A percentile compares a stretch with the other conserved stretches of the same genome.
Evolutionary conservation across 2,888 invertebrate species (phyloP).

Genomic region (Yponomeuta sedellus): DNA sequence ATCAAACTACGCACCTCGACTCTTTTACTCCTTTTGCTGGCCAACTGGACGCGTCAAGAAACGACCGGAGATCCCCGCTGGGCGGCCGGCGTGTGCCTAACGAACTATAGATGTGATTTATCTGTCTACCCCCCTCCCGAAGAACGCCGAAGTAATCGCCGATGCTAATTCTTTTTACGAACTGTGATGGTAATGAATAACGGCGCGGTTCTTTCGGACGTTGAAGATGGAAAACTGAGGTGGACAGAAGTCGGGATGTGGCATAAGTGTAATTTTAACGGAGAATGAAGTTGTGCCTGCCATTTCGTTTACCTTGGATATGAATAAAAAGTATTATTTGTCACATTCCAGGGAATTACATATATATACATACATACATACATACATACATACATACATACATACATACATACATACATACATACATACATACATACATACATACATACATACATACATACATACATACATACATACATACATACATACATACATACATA

Average conservation of each 20-base stretch:
- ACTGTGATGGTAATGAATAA: slow-evolving; percentile 58
- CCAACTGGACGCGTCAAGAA: slow-evolving; percentile 42
- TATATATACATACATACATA: too few relatives aligned
- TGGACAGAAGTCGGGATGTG: not conserved
- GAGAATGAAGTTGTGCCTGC: too few relatives aligned
- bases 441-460: too few relatives aligned
- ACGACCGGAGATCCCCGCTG: slow-evolving; percentile 66
- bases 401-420: too few relatives aligned
- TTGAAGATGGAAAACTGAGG: not conserved
- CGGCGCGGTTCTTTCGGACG: not conserved
- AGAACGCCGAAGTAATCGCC: slow-evolving; percentile 26
- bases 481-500: too few relatives aligned
- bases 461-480: too few relatives aligned
- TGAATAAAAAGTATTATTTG: too few relatives aligned
- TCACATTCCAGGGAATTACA: too few relatives aligned
- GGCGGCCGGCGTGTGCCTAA: slow-evolving; percentile 61
- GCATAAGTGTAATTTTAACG: too few relatives aligned
- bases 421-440: too few relatives aligned
- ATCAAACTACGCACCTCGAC: slow-evolving; percentile 65
- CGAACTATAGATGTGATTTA: slow-evolving; percentile 69
- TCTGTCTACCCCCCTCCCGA: slow-evolving; percentile 39
- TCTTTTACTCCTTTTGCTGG: slow-evolving; percentile 52
- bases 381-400: too few relatives aligned
- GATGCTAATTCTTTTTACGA: slow-evolving; percentile 65
- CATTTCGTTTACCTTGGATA: too few relatives aligned